Percentiles rank a stretch among this genome's conserved stretches.
phyloP scores from a whole-genome alignment of 92 coral and sea anemone genomes.

The Pocillopora meandrina region DNA sequence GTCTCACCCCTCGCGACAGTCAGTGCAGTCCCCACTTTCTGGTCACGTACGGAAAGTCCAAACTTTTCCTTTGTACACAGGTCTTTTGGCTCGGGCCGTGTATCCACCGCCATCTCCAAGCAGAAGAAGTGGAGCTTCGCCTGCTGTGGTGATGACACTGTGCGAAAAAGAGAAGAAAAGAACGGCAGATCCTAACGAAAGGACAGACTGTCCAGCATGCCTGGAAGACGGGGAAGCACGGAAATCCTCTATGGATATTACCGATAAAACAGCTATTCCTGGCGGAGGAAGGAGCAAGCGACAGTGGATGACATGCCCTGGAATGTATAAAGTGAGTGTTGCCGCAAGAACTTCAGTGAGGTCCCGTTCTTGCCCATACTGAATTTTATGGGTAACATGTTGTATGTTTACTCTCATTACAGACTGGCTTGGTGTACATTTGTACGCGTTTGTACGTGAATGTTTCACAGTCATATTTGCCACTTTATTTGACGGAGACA shows the following conservation, averaged over 20 bases:
- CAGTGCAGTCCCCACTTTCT: too few relatives aligned
- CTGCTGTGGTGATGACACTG: slow-evolving; percentile 41
- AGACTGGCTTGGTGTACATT: slow-evolving; percentile 76
- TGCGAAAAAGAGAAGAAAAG: slow-evolving; percentile 32
- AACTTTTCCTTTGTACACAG: slow-evolving; percentile 9
- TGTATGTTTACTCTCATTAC: not conserved
- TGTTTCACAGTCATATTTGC: slow-evolving; percentile 81
- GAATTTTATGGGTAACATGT: not conserved
- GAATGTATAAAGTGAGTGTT: slow-evolving; percentile 59
- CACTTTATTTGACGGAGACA: slow-evolving; percentile 84
- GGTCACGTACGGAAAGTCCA: not conserved
- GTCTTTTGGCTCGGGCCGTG: slow-evolving; percentile 38
- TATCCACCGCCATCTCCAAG: slow-evolving; percentile 47
- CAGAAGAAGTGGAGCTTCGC: slow-evolving; percentile 59
- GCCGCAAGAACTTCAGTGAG: too few relatives aligned
- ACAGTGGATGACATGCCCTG: slow-evolving; percentile 72
- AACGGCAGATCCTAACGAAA: not conserved
- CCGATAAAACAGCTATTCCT: slow-evolving; percentile 4
- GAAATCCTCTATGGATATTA: slow-evolving; percentile 8
- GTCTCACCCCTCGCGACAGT: too few relatives aligned
- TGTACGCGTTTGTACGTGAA: slow-evolving; percentile 83
- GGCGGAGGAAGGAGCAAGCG: slow-evolving; percentile 51
- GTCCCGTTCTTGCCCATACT: not conserved
- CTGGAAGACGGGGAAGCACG: not conserved
- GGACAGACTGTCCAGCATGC: slow-evolving; percentile 1